Percentiles rank a stretch among this genome's conserved stretches.
Conservation (phyloP, 2,113 vertebrate species). For the Bothrops jararaca region DNA sequence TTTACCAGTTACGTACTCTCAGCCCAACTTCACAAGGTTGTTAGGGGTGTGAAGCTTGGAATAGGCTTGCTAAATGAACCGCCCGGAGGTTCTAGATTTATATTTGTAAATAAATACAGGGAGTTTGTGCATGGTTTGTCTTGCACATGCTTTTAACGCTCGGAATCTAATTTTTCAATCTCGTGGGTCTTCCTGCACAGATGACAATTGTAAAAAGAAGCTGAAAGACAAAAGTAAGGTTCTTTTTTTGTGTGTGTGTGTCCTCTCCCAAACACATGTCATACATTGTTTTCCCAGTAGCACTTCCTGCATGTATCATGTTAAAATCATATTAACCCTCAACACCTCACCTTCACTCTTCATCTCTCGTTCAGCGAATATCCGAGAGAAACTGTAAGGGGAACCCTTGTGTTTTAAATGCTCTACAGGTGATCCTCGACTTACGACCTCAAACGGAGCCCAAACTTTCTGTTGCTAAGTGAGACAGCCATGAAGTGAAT, state of each 20-base stretch:
- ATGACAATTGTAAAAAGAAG: conserved; percentile 97
- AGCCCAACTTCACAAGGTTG: background rate
- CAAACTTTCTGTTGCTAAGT: background rate
- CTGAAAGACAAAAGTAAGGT: conserved; percentile 99
- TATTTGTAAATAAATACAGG: background rate
- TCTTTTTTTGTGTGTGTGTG: conserved; percentile 52
- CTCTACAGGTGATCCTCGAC: background rate
- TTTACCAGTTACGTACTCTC: background rate
- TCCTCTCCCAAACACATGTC: conserved; percentile 57
- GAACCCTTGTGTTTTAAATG: background rate
- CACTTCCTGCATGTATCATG: conserved; percentile 80
- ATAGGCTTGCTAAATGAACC: background rate
- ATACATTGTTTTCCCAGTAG: conserved; percentile 46
- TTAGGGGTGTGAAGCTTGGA: background rate
- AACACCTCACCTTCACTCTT: conserved; percentile 68
- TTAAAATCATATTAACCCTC: conserved; percentile 48
- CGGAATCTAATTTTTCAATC: conserved; percentile 63
- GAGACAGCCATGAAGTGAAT: background rate
- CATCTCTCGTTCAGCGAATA: conserved; percentile 39
- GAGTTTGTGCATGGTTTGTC: background rate
- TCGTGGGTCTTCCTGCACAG: conserved; percentile 83
- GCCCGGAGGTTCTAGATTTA: background rate
- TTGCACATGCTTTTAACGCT: conserved; percentile 40
- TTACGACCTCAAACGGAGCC: background rate
- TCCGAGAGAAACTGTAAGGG: background rate